Evolutionary conservation across 2,888 invertebrate species (phyloP).

Genomic region (Patella depressa): DNA sequence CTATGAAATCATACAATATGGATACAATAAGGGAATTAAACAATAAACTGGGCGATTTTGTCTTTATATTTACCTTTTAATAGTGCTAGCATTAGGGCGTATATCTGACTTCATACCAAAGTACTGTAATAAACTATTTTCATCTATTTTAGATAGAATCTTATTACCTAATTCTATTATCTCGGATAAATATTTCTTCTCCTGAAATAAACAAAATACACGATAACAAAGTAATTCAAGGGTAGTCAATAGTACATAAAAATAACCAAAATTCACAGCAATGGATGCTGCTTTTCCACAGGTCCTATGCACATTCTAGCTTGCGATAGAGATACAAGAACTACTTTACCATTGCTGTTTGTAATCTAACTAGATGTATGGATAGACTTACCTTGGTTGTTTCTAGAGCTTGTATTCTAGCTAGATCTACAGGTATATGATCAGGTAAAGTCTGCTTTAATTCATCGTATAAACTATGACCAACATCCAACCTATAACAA

Average conservation of each 20-base stretch:
- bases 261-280: background rate
- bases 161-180: slow-evolving; percentile 79
- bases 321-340: too few species aligned
- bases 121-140: slow-evolving; percentile 83
- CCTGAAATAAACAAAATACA: slow-evolving; percentile 41
- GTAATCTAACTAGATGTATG: too few species aligned
- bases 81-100: slow-evolving; percentile 82
- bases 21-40: background rate
- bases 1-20: background rate
- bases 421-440: slow-evolving; percentile 83
- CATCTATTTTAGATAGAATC: slow-evolving; percentile 82
- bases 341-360: too few species aligned
- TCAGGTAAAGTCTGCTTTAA: slow-evolving; percentile 78
- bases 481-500: slow-evolving; percentile 51
- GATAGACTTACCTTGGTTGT: slow-evolving; percentile 56
- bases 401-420: slow-evolving; percentile 85
- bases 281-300: too few species aligned
- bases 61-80: slow-evolving; percentile 80
- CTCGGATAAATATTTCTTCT: slow-evolving; percentile 54
- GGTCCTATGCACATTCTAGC: too few species aligned
- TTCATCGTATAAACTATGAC: slow-evolving; percentile 80
- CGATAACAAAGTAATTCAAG: background rate
- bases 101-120: slow-evolving; percentile 88
- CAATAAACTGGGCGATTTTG: background rate
- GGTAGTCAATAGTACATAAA: background rate